Evolutionary conservation across 2,888 invertebrate genomes (phyloP), one percentile per base, ranked within the genome.

Genomic region (Bellardia bayeri): DNA sequence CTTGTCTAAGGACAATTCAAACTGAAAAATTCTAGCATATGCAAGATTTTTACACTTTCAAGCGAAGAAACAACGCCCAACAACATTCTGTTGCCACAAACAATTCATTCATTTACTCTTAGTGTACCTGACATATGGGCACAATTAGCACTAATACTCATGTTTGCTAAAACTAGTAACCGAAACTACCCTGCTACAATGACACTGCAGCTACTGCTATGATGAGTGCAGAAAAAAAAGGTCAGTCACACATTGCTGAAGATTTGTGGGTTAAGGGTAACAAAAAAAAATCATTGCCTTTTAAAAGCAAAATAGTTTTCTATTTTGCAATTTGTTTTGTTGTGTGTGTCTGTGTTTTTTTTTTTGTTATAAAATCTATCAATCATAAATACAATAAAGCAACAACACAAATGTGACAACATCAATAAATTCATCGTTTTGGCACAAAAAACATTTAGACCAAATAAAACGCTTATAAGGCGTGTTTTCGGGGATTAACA

Each of bases 81-180:
- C 11, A 61, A 54, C 42, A 61, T 66, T 71, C 3, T 56, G 5
- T 56, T 72, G 23, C 37, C 54, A 78, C 33, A 78, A 58, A 78
- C 61, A 74, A 54, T 42, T 68, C 45, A 42, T 63, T 76, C 14
- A n/a, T 63, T 56, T 37, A n/a, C 23, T 68, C 51, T 79, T 45
- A 74, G 16, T 83, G 69, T 87, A 88, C 87, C 85, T 89, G 88
- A 71, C 88, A 89, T 89, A 89, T 89, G 89, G 82, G 45, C 75
- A 75, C 81, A 89, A 89, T 89, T 87, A 86, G 85, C 71, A 87
- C 66, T 84, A 69, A 79, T 66, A 74, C 82, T 74, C 23, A 58
- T 51, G 78, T 79, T 30, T 80, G 64, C 33, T 33, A 49, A 84
- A 66, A 45, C 23, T 23, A 40, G 13, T n/a, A 63, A 42, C 16